Evolutionary conservation across 2,888 invertebrate species (phyloP), one percentile per base, ranked within the genome.

Genomic region (Ophion obscuratus): DNA sequence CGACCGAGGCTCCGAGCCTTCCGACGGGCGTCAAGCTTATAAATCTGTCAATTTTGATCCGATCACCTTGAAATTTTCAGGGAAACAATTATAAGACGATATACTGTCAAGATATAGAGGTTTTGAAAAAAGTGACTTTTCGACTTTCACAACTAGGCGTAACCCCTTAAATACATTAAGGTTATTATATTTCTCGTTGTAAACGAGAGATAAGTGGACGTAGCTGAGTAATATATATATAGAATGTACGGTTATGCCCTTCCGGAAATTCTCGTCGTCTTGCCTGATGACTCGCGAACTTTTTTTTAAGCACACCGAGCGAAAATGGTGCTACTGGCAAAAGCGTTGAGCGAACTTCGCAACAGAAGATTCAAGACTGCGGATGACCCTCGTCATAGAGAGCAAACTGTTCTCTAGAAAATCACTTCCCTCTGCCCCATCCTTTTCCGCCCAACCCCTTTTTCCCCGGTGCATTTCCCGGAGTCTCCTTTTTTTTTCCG

Each of bases 311-410:
- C 27, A 70, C 27, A 2, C 14, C n/a, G n/a, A 14, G n/a, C 4
- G 14, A n/a, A 57, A 71, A n/a, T 40, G 10, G 6, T 20, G 20
- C 20, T n/a, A 14, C 59, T 73, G 47, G 40, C 24, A 31, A 70
- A 71, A 79, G 76, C 27, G 36, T 82, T 20, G 66, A 17, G 64
- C 53, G 57, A 44, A 74, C 59, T 17, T 40, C 0, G n/a, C 47
- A 73, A 70, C 68, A 31, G 36, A 62, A 64, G 47, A 62, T 31
- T 59, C 20, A 64, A 62, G 47, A 40, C 66, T 78, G 71, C 71
- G 64, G 36, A 67, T 64, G 79, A 76, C 71, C 78, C 70, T 79
- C 82, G 70, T 75, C 78, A 67, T 47, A 59, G 59, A 62, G 53
- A 70, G 64, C 62, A 67, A 67, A 67, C 64, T 64, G 47, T 75